Conservation (phyloP, 1,140 invertebrate genomes). For the Pogonomyrmex barbatus region DNA sequence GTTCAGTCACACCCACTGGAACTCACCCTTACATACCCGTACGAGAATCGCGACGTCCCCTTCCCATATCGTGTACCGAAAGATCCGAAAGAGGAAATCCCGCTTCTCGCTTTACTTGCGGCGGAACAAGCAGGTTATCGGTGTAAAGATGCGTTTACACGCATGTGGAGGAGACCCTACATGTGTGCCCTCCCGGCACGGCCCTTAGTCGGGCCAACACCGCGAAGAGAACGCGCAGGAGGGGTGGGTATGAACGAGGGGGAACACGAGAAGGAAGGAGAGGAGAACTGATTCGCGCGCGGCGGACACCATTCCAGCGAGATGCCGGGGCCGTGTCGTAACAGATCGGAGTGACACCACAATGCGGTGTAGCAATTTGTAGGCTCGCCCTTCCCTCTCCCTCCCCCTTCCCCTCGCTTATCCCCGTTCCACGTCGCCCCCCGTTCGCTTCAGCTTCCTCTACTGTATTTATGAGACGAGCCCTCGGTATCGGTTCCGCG, state of each 20-base stretch:
- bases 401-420: conserved; percentile 28
- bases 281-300: conserved; percentile 76
- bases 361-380: conserved; percentile 87
- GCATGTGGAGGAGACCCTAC: conserved; percentile 67
- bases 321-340: conserved; percentile 85
- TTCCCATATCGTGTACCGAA: not conserved
- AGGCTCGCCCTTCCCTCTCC: conserved; percentile 74
- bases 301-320: conserved; percentile 85
- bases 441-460: not conserved
- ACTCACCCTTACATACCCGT: not conserved
- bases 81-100: conserved; percentile 10
- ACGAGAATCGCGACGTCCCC: too few species aligned
- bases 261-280: conserved; percentile 69
- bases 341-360: conserved; percentile 86
- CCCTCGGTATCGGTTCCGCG: conserved; percentile 69
- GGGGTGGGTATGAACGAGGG: not conserved
- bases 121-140: conserved; percentile 71
- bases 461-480: conserved; percentile 64
- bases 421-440: conserved; percentile 27
- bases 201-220: conserved; percentile 75
- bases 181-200: conserved; percentile 48
- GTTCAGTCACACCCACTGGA: not conserved
- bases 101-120: conserved; percentile 23
- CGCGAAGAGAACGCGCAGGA: conserved; percentile 18
- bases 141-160: conserved; percentile 80